Percentiles rank a stretch among this genome's conserved stretches.
Evolutionary conservation across 2,797 vertebrate species (phyloP).

Genomic region (Petrocephalus sullivani): DNA sequence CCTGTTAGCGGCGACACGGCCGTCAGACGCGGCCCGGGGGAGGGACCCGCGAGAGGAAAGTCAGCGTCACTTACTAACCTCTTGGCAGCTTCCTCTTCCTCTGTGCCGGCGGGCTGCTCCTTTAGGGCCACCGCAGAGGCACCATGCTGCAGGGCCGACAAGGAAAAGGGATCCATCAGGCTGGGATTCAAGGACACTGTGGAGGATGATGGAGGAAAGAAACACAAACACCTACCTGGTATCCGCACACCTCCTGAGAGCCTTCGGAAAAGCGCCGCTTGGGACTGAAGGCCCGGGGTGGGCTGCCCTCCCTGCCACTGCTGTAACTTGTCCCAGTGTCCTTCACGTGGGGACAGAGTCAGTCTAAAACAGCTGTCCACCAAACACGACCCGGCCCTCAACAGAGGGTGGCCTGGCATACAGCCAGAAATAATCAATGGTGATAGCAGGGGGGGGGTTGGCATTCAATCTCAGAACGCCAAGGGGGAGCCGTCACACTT

Average conservation of each 20-base stretch:
- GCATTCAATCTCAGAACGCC: neutral
- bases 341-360: constrained; percentile 41
- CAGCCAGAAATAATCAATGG: neutral
- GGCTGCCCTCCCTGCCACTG: constrained; percentile 35
- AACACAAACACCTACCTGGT: constrained; percentile 20
- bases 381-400: neutral
- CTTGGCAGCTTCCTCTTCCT: constrained; percentile 47
- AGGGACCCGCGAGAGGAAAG: too few relatives aligned
- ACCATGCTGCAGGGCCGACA: constrained; percentile 36
- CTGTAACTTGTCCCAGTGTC: constrained; percentile 46
- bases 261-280: constrained; percentile 53
- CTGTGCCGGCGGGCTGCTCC: constrained; percentile 26
- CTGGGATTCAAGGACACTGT: neutral
- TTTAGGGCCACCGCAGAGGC: constrained; percentile 36
- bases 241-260: constrained; percentile 43
- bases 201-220: neutral
- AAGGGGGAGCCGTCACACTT: neutral
- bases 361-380: neutral
- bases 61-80: constrained; percentile 43
- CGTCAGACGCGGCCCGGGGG: neutral
- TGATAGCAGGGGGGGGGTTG: neutral
- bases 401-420: neutral
- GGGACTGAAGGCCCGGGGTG: constrained; percentile 51
- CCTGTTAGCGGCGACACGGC: constrained; percentile 35
- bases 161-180: neutral